Evolutionary conservation across 2,797 vertebrate species (phyloP).

Genomic region (Protonibea diacanthus): DNA sequence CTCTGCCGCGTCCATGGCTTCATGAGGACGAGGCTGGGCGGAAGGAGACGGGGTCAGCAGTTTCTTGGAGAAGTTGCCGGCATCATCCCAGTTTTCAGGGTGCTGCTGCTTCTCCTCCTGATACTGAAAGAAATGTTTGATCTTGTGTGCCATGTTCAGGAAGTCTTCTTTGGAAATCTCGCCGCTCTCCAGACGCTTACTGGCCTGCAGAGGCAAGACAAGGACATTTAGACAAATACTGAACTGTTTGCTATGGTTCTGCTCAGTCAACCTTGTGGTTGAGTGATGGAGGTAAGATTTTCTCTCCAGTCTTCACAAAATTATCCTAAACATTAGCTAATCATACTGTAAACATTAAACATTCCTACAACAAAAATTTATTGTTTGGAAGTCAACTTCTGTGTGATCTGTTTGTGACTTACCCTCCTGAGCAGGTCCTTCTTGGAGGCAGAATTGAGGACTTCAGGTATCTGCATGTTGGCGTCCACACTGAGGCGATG

Average conservation of each 20-base stretch:
- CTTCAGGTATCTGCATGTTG: constrained; percentile 97
- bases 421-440: constrained; percentile 96
- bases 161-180: constrained; percentile 97
- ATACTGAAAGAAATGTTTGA: constrained; percentile 96
- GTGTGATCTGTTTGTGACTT: background rate
- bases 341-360: too few species aligned
- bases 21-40: constrained; percentile 28
- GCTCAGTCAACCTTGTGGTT: background rate
- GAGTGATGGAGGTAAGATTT: too few species aligned
- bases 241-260: too few species aligned
- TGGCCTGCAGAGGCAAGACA: constrained; percentile 84
- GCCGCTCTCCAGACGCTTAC: constrained; percentile 90
- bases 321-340: too few species aligned
- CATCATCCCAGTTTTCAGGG: constrained; percentile 89
- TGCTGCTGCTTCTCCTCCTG: constrained; percentile 94
- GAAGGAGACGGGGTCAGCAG: constrained; percentile 71
- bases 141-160: constrained; percentile 94
- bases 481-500: constrained; percentile 96
- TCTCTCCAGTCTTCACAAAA: too few species aligned
- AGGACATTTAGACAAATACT: background rate
- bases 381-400: too few species aligned
- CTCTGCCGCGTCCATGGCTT: constrained; percentile 86
- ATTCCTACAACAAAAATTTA: too few species aligned
- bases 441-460: constrained; percentile 93
- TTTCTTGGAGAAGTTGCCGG: constrained; percentile 87